Percentiles rank a stretch among this genome's conserved stretches.
Conservation (phyloP, 2,113 vertebrate species). For the Hyperoodon ampullatus region DNA sequence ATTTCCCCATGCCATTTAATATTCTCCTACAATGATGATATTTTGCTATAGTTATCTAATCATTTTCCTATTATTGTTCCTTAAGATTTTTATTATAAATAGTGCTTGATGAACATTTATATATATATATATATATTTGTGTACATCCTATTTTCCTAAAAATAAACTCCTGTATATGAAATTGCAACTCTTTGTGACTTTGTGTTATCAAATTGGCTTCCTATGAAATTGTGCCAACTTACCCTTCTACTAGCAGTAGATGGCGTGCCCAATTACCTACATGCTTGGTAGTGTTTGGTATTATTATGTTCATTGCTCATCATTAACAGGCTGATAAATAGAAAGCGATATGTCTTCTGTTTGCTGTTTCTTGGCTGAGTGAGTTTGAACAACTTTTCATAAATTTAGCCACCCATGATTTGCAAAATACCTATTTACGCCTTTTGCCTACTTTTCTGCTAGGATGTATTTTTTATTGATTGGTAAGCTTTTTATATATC, state of each 20-base stretch:
- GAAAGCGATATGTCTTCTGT: neutral
- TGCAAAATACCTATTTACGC: neutral
- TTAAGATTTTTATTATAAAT: conserved; percentile 3
- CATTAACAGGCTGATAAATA: neutral
- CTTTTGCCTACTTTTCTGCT: neutral
- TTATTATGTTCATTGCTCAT: neutral
- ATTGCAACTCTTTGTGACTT: neutral
- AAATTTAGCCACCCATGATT: neutral
- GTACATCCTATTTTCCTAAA: neutral
- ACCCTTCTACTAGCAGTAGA: neutral
- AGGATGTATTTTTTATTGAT: neutral
- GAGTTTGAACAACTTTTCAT: neutral
- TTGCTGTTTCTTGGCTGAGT: neutral
- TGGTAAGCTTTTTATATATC: neutral
- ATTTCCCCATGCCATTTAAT: conserved; percentile 3
- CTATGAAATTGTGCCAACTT: neutral
- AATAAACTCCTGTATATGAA: neutral
- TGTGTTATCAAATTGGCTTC: neutral
- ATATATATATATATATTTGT: neutral
- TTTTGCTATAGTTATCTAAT: neutral
- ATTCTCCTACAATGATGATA: neutral
- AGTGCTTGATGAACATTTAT: neutral
- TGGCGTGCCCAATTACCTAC: neutral
- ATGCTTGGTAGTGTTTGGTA: neutral
- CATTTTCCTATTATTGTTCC: neutral